These are phyloP conservation scores for Stichopus horrens DNA, from an alignment of 53 echinoderm and acorn worm genomes.

Conservation along the genomic window DNA sequence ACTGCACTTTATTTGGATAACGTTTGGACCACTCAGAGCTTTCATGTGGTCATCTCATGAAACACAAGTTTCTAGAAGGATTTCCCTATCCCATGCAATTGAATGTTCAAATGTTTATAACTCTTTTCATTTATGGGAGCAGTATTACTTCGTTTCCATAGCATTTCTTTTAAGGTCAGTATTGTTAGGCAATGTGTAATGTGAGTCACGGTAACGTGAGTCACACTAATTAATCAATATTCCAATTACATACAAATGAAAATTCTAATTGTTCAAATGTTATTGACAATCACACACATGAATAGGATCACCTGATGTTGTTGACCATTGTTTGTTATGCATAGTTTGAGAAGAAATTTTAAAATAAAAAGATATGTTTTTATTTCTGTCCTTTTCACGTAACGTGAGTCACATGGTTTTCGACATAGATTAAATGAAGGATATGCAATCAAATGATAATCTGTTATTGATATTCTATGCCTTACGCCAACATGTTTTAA, in stretches of 20 bases:
- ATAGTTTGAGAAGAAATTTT: slow-evolving; percentile 5
- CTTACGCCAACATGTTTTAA: slow-evolving; percentile 13
- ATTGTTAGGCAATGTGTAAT: slow-evolving; percentile 14
- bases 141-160: not conserved
- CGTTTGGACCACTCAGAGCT: slow-evolving; percentile 5
- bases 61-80: not conserved
- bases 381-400: slow-evolving; percentile 17
- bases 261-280: not conserved
- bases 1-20: not conserved
- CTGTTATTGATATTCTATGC: not conserved
- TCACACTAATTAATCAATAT: slow-evolving; percentile 22
- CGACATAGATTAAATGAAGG: not conserved
- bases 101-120: slow-evolving; percentile 20
- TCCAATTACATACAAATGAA: not conserved
- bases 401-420: no score
- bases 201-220: slow-evolving; percentile 15
- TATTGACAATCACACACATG: not conserved
- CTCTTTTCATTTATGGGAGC: slow-evolving; percentile 19
- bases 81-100: slow-evolving; percentile 15
- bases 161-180: no score
- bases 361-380: no score
- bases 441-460: slow-evolving; percentile 4
- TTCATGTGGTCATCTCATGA: slow-evolving; percentile 17
- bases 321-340: not conserved
- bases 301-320: not conserved